Percentiles rank a stretch among this genome's conserved stretches.
phyloP scores from a whole-genome alignment of 1,140 invertebrate species.

The Sinonovacula constricta region DNA sequence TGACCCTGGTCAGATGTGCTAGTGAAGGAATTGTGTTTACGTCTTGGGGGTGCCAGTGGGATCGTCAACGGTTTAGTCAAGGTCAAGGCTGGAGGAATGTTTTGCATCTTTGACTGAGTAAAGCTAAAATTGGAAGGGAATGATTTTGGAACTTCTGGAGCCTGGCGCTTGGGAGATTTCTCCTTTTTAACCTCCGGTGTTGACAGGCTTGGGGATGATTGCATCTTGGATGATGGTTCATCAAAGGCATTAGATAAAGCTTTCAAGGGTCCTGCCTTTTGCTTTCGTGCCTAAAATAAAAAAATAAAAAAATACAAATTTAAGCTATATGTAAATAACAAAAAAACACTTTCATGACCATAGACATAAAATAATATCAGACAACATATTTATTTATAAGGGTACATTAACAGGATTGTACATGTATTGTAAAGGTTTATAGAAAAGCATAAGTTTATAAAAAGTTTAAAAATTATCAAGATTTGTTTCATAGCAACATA shows the following conservation, averaged over 20 bases:
- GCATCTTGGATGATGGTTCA: neutral
- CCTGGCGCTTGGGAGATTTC: conserved; percentile 28
- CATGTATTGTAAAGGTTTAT: too few relatives aligned
- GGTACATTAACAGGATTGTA: too few relatives aligned
- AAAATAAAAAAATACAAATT: too few relatives aligned
- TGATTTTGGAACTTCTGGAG: conserved; percentile 33
- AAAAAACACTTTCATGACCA: too few relatives aligned
- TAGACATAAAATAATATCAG: too few relatives aligned
- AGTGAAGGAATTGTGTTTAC: neutral
- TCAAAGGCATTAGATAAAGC: conserved; percentile 62
- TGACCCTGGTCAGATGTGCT: neutral
- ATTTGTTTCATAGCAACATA: too few relatives aligned
- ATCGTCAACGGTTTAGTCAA: conserved; percentile 39
- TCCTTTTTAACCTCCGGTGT: conserved; percentile 36
- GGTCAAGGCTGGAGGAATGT: conserved; percentile 2
- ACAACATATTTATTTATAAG: too few relatives aligned
- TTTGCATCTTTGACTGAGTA: conserved; percentile 12
- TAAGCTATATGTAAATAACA: too few relatives aligned
- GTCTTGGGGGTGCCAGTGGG: conserved; percentile 29
- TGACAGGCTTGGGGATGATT: conserved; percentile 7
- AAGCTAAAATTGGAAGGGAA: neutral
- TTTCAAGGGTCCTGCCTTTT: conserved; percentile 69
- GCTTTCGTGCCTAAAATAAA: conserved; percentile 57
- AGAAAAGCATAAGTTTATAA: too few relatives aligned
- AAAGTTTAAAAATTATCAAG: too few relatives aligned